Conservation (phyloP, 2,113 vertebrate species). For the Mormoops blainvillei region DNA sequence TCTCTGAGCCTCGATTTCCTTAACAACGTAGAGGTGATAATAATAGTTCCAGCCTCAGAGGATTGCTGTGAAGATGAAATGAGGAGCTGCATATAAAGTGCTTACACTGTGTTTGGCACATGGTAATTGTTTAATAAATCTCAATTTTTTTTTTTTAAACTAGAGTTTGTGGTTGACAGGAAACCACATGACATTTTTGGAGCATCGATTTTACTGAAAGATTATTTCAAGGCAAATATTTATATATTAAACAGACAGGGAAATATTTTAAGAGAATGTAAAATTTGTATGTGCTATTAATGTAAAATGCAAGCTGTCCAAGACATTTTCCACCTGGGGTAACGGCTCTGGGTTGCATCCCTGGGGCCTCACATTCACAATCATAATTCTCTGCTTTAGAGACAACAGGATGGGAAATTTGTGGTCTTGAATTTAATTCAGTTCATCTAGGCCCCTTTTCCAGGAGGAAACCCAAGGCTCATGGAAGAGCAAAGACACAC, state of each 20-base stretch:
- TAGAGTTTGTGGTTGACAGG: background rate
- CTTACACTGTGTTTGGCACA: background rate
- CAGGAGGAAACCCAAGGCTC: background rate
- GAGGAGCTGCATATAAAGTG: background rate
- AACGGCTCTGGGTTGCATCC: background rate
- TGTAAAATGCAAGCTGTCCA: background rate
- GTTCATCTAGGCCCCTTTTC: background rate
- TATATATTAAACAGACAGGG: slow-evolving; percentile 20
- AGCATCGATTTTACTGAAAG: background rate
- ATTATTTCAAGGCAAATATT: slow-evolving; percentile 47
- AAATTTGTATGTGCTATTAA: background rate
- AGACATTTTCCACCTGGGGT: background rate
- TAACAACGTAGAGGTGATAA: background rate
- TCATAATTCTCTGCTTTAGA: background rate
- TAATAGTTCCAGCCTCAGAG: background rate
- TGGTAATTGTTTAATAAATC: background rate
- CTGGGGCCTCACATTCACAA: background rate
- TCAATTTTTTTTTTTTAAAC: background rate
- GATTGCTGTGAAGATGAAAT: background rate
- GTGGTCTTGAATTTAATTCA: background rate
- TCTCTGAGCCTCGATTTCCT: slow-evolving; percentile 17
- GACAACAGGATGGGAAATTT: too few relatives aligned
- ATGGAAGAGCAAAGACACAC: background rate
- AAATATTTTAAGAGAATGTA: background rate
- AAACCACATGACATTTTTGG: slow-evolving; percentile 3